Conservation (phyloP, 2,888 invertebrate species). For the Nectonema munidae region DNA sequence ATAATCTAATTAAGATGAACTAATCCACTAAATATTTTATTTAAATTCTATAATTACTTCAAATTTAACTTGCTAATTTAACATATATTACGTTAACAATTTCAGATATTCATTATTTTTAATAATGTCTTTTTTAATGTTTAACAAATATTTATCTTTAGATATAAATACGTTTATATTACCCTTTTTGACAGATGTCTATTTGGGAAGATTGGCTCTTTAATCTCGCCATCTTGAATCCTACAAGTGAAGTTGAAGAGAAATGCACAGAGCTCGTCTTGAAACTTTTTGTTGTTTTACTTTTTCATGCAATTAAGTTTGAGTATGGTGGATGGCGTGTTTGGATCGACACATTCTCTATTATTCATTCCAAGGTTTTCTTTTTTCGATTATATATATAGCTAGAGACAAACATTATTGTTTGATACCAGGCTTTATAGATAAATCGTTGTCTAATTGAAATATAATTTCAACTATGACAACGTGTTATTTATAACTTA, state of each 20-base stretch:
- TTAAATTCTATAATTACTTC: no score
- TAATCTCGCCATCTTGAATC: slow-evolving; percentile 70
- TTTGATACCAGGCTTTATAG: no score
- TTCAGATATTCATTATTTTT: no score
- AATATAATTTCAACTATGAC: no score
- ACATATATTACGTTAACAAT: no score
- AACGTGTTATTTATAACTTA: no score
- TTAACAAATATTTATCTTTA: background rate
- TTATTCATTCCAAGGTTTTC: slow-evolving; percentile 74
- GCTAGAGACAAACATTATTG: slow-evolving; percentile 10
- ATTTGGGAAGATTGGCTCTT: slow-evolving; percentile 98
- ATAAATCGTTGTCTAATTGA: no score
- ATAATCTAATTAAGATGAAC: no score
- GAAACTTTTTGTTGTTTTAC: slow-evolving; percentile 68
- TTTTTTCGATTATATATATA: slow-evolving; percentile 11
- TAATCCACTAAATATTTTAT: no score
- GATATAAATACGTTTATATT: slow-evolving; percentile 14
- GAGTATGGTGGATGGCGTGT: slow-evolving; percentile 99
- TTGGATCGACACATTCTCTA: slow-evolving; percentile 95
- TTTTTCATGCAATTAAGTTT: slow-evolving; percentile 92
- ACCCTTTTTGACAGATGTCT: slow-evolving; percentile 79
- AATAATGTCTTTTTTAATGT: slow-evolving; percentile 1
- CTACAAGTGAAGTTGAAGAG: slow-evolving; percentile 52
- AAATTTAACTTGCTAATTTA: no score
- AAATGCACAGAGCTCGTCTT: slow-evolving; percentile 93